These are phyloP conservation scores for Agrilus mali DNA, from an alignment of 2,888 invertebrate species.

Conservation along the genomic window DNA sequence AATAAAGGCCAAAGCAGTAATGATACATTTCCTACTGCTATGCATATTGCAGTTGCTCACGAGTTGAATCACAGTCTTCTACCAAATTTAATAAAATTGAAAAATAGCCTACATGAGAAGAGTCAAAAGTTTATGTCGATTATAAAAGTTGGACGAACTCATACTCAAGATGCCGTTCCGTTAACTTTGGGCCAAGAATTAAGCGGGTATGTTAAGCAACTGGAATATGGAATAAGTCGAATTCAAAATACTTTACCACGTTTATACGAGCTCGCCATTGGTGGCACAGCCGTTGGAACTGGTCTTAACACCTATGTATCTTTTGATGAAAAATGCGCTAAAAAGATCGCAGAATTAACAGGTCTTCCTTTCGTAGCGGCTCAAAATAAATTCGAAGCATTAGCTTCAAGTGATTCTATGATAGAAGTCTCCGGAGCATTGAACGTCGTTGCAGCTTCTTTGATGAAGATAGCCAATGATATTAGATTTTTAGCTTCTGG, in stretches of 20 bases:
- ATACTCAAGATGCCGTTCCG: constrained; percentile 78
- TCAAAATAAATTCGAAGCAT: constrained; percentile 86
- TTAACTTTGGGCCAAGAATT: constrained; percentile 91
- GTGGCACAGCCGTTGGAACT: constrained; percentile 91
- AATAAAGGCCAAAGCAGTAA: constrained; percentile 94
- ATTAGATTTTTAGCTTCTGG: constrained; percentile 74
- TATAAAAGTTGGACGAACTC: constrained; percentile 82
- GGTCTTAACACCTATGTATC: constrained; percentile 82
- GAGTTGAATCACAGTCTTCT: constrained; percentile 65
- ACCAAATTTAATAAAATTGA: constrained; percentile 63
- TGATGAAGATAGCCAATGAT: constrained; percentile 90
- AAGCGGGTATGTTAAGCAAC: constrained; percentile 72
- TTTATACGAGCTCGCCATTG: constrained; percentile 74
- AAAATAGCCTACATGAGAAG: constrained; percentile 55
- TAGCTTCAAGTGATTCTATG: constrained; percentile 76
- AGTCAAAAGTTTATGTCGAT: constrained; percentile 67
- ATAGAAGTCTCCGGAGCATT: constrained; percentile 84
- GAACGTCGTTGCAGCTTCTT: constrained; percentile 69
- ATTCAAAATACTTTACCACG: constrained; percentile 54
- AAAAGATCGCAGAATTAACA: constrained; percentile 59
- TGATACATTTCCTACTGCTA: constrained; percentile 92
- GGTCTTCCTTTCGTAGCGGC: constrained; percentile 78
- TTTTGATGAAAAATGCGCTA: constrained; percentile 80
- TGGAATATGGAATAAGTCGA: constrained; percentile 67
- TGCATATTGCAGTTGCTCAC: constrained; percentile 84